Base-by-base conservation (phyloP, 1,140 invertebrate genomes). In the Leptonema lineaticorne region DNA sequence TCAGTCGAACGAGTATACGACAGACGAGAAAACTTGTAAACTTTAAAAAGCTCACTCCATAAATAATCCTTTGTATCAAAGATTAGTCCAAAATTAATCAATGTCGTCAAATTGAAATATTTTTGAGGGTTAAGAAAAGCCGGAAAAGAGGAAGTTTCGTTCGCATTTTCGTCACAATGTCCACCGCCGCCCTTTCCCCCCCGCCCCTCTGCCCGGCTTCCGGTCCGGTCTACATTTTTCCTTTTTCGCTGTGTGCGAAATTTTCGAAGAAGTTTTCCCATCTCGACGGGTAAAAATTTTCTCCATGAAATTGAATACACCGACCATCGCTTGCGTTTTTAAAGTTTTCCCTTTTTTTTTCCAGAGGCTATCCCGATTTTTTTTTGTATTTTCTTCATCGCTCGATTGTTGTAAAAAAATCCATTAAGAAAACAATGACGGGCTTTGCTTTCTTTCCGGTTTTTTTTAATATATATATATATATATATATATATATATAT, bases 11-110 rank as follows among this genome's bases (percentile, higher is more conserved):
- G n/a, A 41, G 37, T 4, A 4, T 14, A 14, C 30, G 30, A 33
- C 30, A n/a, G n/a, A n/a, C 30, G 30, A 11, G 30, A 33, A 41
- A 41, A 41, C 37, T 41, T 41, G 11, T 16, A 11, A 41, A 41
- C 11, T 33, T 33, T 33, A 5, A 41, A 11, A 41, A 41, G 37
- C 37, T 41, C 9, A 3, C 24, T 26, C 18, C 27, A 53, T 53
- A 53, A 53, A 53, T 53, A 53, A 24, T 53, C 50, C 22, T 11
- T 26, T 53, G 18, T 53, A 24, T 26, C 50, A 26, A 26, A 26
- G 50, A 53, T 53, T 53, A 53, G 50, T 3, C 20, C 20, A 24
- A 53, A 53, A 53, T 53, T 53, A 53, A 53, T 53, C 50, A 53
- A 53, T 22, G 50, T 53, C 50, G 20, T 24, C 22, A 24, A 53